Percentiles rank a stretch among this genome's conserved stretches.
These are phyloP conservation scores for Ephydatia muelleri DNA, from an alignment of 37 sponge, comb jelly and placozoan species.

Conservation along the genomic window DNA sequence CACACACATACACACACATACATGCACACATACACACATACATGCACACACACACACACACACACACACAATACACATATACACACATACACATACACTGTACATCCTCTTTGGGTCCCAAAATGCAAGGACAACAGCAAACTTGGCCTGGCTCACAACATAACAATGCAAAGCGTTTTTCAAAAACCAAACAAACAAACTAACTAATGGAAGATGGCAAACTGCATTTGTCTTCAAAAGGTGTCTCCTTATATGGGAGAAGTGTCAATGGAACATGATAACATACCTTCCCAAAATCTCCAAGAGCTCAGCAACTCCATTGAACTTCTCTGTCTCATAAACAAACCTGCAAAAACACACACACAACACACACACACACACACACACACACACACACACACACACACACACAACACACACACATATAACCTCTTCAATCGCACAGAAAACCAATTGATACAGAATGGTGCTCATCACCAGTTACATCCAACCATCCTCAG, in stretches of 20 bases:
- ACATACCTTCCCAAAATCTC: constrained; percentile 88
- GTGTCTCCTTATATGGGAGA: too few species aligned
- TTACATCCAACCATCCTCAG: too few species aligned
- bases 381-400: constrained; percentile 11
- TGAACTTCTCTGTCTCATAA: constrained; percentile 90
- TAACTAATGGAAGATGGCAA: background rate
- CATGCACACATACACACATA: too few species aligned
- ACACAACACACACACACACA: constrained; percentile 6
- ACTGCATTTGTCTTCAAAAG: too few species aligned
- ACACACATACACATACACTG: background rate
- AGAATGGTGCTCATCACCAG: background rate
- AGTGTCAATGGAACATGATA: background rate
- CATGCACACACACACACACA: background rate
- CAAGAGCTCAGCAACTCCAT: constrained; percentile 92
- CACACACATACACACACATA: too few species aligned
- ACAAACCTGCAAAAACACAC: constrained; percentile 62
- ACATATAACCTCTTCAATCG: background rate
- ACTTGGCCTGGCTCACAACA: too few species aligned
- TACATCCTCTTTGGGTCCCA: too few species aligned
- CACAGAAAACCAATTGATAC: background rate
- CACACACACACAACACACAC: constrained; percentile 10
- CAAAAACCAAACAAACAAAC: too few species aligned
- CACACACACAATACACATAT: background rate
- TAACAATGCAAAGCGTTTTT: too few species aligned
- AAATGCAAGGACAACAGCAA: too few species aligned